Evolutionary conservation across 2,113 vertebrate genomes (phyloP).

Genomic region (sheep (Ovis aries)): ARS-UI_Ramb_v3.0 NC_056057.1:5234001-5234500

Average conservation of each 20-base stretch:
- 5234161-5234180: too few relatives aligned
- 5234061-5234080: not conserved
- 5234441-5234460: not conserved
- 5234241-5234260: too few relatives aligned
- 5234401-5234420: not conserved
- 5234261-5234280: too few relatives aligned
- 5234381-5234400: rapidly evolving
- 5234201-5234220: too few relatives aligned
- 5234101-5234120: not conserved
- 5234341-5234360: not conserved
- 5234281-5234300: too few relatives aligned
- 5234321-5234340: too few relatives aligned
- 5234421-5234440: not conserved
- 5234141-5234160: too few relatives aligned
- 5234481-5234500: not conserved
- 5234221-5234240: too few relatives aligned
- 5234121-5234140: too few relatives aligned
- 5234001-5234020: not conserved
- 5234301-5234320: too few relatives aligned
- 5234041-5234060: not conserved
- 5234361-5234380: not conserved
- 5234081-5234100: not conserved
- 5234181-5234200: too few relatives aligned
- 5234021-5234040: not conserved
- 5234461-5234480: not conserved